Evolutionary conservation across 2,888 invertebrate species (phyloP), one percentile per base, ranked within the genome.

Genomic region (Drosophila falleni): DNA sequence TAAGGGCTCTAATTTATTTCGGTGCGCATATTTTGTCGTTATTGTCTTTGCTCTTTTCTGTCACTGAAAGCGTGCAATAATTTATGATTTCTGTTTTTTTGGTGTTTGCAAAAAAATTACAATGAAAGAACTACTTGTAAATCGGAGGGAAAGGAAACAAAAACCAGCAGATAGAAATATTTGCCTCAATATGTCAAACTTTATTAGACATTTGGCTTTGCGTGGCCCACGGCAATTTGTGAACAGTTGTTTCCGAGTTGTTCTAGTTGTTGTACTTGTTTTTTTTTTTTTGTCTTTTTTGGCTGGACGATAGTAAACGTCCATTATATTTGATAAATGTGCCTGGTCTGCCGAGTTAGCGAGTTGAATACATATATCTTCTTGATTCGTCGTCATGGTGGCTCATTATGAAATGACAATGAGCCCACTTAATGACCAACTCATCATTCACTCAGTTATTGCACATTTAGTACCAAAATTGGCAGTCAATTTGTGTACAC

Each of bases 171-270:
- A 69, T 81, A 80, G 81, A 86, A 82, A 87, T 85, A 85, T 85
- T 85, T 82, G 73, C 78, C 76, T 63, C 89, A 87, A 89, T 89
- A 85, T 89, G 88, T 87, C 86, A 87, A 87, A 89, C 75, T 89
- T 85, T 81, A 85, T 89, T 89, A 89, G 78, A 89, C 82, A 85
- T 80, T 89, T 81, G 78, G 80, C 89, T 83, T 86, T 83, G 83
- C 84, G 87, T 87, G 89, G 89, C 85, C 81, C 81, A 81, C 79
- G 84, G 87, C 89, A 80, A 86, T 89, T 87, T 84, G 80, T 72
- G 82, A 80, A 83, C 88, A 85, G 86, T 87, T 83, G 74, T 66
- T 66, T 75, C 42, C 31, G 29, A 73, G 49, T 42, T 72, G 49
- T 65, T 55, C 39, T 37, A 37, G 46, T 37, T 60, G 37, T 59